Conservation (phyloP, 2,888 invertebrate species). For the Cerceris ruficornis region DNA sequence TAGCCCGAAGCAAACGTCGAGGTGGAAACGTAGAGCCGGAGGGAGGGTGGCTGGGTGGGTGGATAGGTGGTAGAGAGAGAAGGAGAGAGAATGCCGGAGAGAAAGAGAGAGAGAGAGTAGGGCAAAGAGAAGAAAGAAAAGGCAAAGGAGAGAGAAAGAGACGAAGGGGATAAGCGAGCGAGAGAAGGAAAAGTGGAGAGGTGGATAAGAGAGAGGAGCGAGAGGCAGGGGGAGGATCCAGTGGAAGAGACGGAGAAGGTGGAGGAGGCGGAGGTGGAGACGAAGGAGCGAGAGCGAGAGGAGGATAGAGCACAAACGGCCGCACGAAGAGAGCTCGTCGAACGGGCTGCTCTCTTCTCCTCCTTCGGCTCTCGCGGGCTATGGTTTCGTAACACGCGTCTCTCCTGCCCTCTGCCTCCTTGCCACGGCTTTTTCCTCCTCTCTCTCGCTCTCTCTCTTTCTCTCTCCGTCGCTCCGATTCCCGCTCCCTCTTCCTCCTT, state of each 20-base stretch:
- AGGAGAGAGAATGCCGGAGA: slow-evolving; percentile 40
- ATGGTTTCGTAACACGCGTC: slow-evolving; percentile 76
- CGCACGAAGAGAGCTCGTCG: slow-evolving; percentile 70
- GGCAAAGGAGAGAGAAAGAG: slow-evolving; percentile 40
- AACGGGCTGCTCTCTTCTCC: slow-evolving; percentile 66
- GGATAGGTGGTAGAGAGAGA: slow-evolving; percentile 29
- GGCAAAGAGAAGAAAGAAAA: slow-evolving; percentile 50
- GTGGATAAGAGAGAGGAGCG: slow-evolving; percentile 28
- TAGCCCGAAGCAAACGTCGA: slow-evolving; percentile 73
- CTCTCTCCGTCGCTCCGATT: slow-evolving; percentile 10
- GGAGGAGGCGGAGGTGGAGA: slow-evolving; percentile 26
- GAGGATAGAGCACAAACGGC: slow-evolving; percentile 63
- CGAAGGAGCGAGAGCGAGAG: slow-evolving; percentile 34
- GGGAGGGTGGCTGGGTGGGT: slow-evolving; percentile 30
- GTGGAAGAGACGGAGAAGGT: slow-evolving; percentile 20
- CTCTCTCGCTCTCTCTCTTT: slow-evolving; percentile 12
- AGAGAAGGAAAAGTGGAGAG: slow-evolving; percentile 26
- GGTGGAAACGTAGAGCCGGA: slow-evolving; percentile 56
- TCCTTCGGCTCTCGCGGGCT: slow-evolving; percentile 58
- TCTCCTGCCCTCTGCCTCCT: slow-evolving; percentile 54
- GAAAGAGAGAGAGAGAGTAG: slow-evolving; percentile 26
- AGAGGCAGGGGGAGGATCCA: slow-evolving; percentile 17
- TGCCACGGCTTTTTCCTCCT: not conserved
- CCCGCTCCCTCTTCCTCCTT: slow-evolving; percentile 8
- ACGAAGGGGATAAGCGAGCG: slow-evolving; percentile 14